phyloP scores from a whole-genome alignment of 2,113 vertebrate species.

The Nannospalax galili region DNA sequence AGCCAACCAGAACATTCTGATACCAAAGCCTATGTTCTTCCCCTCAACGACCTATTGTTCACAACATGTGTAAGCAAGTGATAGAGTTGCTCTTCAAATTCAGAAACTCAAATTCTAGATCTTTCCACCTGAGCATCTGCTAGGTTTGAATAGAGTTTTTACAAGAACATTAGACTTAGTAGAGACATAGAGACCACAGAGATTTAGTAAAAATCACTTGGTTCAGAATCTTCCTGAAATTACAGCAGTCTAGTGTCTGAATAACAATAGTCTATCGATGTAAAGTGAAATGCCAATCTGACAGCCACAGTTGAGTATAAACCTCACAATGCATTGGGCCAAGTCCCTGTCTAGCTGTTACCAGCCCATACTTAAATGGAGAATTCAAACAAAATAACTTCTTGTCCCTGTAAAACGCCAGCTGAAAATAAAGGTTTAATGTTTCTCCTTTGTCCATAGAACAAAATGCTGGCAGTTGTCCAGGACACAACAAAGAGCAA shows the following conservation, averaged over 20 bases:
- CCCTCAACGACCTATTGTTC: not conserved
- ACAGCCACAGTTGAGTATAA: not conserved
- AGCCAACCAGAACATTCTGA: not conserved
- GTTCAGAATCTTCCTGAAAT: constrained; percentile 15
- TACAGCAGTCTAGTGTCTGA: not conserved
- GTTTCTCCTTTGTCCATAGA: constrained; percentile 22
- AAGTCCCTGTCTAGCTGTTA: constrained; percentile 53
- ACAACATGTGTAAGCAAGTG: not conserved
- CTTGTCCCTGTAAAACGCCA: constrained; percentile 59
- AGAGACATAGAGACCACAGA: not conserved
- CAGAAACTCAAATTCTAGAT: not conserved
- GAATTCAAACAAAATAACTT: constrained; percentile 61
- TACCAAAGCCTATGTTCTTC: not conserved
- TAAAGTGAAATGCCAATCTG: constrained; percentile 45
- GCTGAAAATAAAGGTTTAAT: constrained; percentile 59
- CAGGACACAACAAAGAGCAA: not conserved
- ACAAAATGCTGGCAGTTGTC: not conserved
- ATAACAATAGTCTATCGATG: constrained; percentile 33
- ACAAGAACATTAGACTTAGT: not conserved
- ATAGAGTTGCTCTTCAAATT: not conserved
- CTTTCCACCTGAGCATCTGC: not conserved
- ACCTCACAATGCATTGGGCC: constrained; percentile 27
- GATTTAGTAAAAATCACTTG: not conserved
- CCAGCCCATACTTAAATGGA: constrained; percentile 36
- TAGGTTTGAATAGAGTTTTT: not conserved